Conservation (phyloP, 2,797 vertebrate species). For the Eupleurogrammus muticus region DNA sequence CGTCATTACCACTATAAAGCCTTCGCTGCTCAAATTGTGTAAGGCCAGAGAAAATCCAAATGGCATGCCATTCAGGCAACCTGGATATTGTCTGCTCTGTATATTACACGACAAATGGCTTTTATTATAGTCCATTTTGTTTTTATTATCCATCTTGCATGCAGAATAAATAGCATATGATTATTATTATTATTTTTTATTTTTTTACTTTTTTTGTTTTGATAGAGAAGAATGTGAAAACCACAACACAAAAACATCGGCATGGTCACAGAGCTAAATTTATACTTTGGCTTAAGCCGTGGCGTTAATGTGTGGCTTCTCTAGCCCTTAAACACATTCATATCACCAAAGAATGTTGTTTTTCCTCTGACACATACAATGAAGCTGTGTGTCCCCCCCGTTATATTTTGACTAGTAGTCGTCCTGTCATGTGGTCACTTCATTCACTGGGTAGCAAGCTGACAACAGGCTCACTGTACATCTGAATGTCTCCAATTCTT, state of each 20-base stretch:
- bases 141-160: conserved; percentile 67
- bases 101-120: conserved; percentile 60
- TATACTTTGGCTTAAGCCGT: conserved; percentile 58
- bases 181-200: conserved; percentile 55
- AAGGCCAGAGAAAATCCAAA: conserved; percentile 52
- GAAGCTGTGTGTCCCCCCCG: conserved; percentile 57
- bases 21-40: conserved; percentile 39
- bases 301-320: conserved; percentile 77
- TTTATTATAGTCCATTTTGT: conserved; percentile 66
- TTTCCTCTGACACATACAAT: conserved; percentile 70
- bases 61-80: conserved; percentile 45
- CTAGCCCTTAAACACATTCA: conserved; percentile 76
- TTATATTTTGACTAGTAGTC: conserved; percentile 58
- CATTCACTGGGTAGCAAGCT: conserved; percentile 51
- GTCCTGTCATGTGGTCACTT: conserved; percentile 67
- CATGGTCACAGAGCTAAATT: conserved; percentile 66
- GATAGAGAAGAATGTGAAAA: conserved; percentile 63
- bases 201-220: conserved; percentile 30
- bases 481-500: conserved; percentile 28
- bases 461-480: conserved; percentile 51
- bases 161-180: conserved; percentile 69
- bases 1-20: conserved; percentile 78
- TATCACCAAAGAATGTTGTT: conserved; percentile 77
- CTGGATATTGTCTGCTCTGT: conserved; percentile 67
- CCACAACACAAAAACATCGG: conserved; percentile 66